Percentiles rank a stretch among this genome's conserved stretches.
These are phyloP conservation scores for Pipra filicauda DNA, from an alignment of 2,113 vertebrate species.

Conservation along the genomic window DNA sequence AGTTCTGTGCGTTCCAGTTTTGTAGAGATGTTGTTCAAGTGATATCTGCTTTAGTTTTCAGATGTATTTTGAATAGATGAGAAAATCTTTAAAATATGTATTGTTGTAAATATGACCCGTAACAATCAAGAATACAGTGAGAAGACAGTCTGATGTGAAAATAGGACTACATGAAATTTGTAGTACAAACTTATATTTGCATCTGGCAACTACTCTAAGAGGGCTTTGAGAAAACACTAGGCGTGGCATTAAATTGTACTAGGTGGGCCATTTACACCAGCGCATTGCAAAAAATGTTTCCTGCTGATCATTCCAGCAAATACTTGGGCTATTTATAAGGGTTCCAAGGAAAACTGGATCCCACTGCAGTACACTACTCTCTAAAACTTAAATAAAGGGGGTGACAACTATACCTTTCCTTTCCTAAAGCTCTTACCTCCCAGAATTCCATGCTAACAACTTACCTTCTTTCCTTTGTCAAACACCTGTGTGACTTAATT, in stretches of 20 bases:
- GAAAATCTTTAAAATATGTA: not conserved
- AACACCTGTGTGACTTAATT: slow-evolving; percentile 40
- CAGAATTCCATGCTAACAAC: not conserved
- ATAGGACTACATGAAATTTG: not conserved
- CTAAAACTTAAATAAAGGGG: not conserved
- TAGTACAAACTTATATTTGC: not conserved
- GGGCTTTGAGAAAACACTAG: not conserved
- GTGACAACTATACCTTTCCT: not conserved
- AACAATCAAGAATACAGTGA: not conserved
- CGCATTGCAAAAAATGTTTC: not conserved
- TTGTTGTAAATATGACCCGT: not conserved
- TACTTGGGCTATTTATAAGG: not conserved
- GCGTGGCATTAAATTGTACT: not conserved
- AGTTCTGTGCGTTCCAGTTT: not conserved
- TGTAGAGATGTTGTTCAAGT: not conserved
- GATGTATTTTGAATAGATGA: not conserved
- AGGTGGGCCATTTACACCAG: not conserved
- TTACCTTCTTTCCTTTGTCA: not conserved
- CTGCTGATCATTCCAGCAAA: not conserved
- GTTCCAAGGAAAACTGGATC: not conserved
- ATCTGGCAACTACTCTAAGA: slow-evolving; percentile 10
- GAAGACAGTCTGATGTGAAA: slow-evolving; percentile 6
- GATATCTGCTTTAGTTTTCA: not conserved
- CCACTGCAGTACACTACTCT: not conserved
- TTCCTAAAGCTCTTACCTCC: not conserved